phyloP scores from a whole-genome alignment of 2,113 vertebrate species.

The Holacanthus passer region DNA sequence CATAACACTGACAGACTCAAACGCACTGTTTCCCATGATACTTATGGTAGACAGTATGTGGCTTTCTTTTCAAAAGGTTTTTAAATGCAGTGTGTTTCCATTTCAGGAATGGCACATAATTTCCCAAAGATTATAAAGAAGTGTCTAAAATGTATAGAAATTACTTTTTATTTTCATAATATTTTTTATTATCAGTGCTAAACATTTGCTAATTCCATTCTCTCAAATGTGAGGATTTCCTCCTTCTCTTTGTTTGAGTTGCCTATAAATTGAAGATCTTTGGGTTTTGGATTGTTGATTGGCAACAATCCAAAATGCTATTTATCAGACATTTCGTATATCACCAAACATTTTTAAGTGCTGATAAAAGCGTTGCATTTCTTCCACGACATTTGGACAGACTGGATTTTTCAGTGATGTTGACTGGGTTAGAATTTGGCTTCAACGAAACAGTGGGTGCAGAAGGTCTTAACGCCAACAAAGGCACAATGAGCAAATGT shows the following conservation, averaged over 20 bases:
- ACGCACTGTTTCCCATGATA: constrained; percentile 29
- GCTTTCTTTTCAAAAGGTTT: neutral
- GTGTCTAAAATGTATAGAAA: neutral
- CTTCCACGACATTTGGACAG: neutral
- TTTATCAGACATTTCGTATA: neutral
- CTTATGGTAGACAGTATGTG: neutral
- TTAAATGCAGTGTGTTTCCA: neutral
- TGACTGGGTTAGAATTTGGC: neutral
- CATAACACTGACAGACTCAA: constrained; percentile 37
- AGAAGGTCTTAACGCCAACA: constrained; percentile 16
- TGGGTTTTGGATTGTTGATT: neutral
- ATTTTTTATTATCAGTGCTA: neutral
- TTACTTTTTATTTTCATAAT: neutral
- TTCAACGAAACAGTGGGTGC: constrained; percentile 10
- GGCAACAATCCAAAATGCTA: neutral
- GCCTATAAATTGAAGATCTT: neutral
- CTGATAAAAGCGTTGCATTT: neutral
- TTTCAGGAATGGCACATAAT: neutral
- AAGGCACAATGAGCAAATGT: constrained; percentile 41
- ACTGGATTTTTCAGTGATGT: neutral
- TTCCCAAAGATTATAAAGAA: neutral
- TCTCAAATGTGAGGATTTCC: neutral
- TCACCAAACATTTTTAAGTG: neutral
- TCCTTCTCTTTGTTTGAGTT: neutral
- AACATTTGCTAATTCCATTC: neutral